These are phyloP conservation scores for Chondrilla cf. caribensis DNA, from an alignment of 37 sponge, comb jelly and placozoan species.

Conservation along the genomic window DNA sequence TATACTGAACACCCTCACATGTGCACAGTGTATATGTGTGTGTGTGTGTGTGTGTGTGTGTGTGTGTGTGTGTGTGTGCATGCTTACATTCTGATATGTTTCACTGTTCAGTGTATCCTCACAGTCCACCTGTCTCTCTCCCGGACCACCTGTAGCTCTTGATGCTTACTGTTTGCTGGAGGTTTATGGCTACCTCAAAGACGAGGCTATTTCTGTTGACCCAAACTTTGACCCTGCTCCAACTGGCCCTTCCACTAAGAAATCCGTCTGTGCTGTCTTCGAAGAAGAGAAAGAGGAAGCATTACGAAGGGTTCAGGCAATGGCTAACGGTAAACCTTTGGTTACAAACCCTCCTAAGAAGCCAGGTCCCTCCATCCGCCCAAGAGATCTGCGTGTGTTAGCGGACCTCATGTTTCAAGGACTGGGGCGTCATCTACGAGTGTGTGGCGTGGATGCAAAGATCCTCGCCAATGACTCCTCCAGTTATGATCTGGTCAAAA, in stretches of 20 bases:
- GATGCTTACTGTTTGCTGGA: constrained; percentile 86
- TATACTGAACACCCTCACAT: no score
- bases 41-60: no score
- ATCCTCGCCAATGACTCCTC: not conserved
- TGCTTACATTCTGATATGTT: no score
- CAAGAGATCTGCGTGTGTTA: not conserved
- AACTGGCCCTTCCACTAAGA: not conserved
- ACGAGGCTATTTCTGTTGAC: constrained; percentile 34
- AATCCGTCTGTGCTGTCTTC: constrained; percentile 9
- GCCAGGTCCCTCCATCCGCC: not conserved
- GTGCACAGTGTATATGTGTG: no score
- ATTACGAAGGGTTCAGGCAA: not conserved
- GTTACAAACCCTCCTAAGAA: constrained; percentile 11
- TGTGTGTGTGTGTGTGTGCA: no score
- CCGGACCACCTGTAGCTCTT: constrained; percentile 77
- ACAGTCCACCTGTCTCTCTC: no score
- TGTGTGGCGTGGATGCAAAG: constrained; percentile 15
- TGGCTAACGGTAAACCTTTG: not conserved
- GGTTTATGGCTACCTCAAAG: constrained; percentile 53
- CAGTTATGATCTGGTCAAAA: constrained; percentile 14
- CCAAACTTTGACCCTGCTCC: constrained; percentile 43
- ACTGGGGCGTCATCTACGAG: constrained; percentile 2
- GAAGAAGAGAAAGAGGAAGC: constrained; percentile 1
- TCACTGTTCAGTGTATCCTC: no score
- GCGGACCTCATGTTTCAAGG: constrained; percentile 18